phyloP scores from a whole-genome alignment of 2,113 vertebrate species.

The Oryzias javanicus region DNA sequence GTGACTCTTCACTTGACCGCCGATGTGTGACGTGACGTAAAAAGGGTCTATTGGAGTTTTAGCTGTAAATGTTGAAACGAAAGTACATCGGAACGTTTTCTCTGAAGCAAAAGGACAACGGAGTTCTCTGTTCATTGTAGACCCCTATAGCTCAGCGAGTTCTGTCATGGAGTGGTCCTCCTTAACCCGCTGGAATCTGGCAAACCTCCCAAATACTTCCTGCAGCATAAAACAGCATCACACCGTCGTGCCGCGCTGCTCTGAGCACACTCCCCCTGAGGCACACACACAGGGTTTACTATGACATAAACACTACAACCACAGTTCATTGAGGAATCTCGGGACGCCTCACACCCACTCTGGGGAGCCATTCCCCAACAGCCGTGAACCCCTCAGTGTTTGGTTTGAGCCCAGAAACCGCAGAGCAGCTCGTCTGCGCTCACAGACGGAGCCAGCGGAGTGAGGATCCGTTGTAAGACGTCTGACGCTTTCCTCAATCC shows the following conservation, averaged over 20 bases:
- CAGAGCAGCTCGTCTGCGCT: neutral
- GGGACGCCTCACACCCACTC: neutral
- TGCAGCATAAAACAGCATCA: conserved; percentile 35
- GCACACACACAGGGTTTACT: conserved; percentile 36
- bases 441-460: conserved; percentile 11
- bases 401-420: conserved; percentile 34
- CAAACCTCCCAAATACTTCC: conserved; percentile 12
- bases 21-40: too few species aligned
- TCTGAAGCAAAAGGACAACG: too few species aligned
- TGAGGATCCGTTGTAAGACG: too few species aligned
- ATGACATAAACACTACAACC: conserved; percentile 42
- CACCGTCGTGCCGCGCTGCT: conserved; percentile 20
- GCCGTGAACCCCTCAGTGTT: conserved; percentile 22
- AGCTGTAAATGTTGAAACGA: too few species aligned
- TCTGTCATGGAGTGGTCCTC: too few species aligned
- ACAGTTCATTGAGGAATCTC: conserved; percentile 39
- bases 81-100: too few species aligned
- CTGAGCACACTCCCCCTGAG: conserved; percentile 13
- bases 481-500: too few species aligned
- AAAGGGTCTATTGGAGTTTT: too few species aligned
- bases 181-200: conserved; percentile 21
- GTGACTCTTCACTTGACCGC: too few species aligned
- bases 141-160: too few species aligned
- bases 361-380: neutral
- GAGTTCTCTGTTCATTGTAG: too few species aligned